Evolutionary conservation across 2,797 vertebrate species (phyloP), one percentile per base, ranked within the genome.

Genomic region (Falco berigora): DNA sequence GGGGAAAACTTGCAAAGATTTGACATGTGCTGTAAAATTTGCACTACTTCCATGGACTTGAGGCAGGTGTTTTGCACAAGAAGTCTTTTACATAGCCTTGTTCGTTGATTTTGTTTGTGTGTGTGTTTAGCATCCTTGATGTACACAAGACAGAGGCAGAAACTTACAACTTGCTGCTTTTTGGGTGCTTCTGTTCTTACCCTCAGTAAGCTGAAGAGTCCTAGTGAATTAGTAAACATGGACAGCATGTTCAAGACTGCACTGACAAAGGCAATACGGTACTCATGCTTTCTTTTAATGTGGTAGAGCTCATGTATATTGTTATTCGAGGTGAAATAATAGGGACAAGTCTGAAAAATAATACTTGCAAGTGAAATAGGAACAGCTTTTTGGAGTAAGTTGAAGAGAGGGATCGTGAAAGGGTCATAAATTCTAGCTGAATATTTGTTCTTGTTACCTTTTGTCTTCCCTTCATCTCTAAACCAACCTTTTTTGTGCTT

Each of bases 41-140:
- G 49, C 14, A 7, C 52, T 25, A 2, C n/a, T 76, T n/a, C 61
- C 62, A 13, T 5, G 66, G 78, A 30, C 69, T 82, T 2, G 38
- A 91, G 88, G 90, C 90, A 95, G 90, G 50, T 95, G 90, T 84
- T 95, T 90, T 86, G 89, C 83, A 32, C 44, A 32, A 49, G 61
- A 61, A 38, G 23, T 42, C 62, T 86, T 80, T 55, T 73, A 52
- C 73, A 17, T 82, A 22, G 53, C 59, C 59, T 68, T 83, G 87
- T 68, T 71, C 86, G 64, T 91, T 95, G 87, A 88, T 91, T 90
- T 77, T 73, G 36, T 73, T 61, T 87, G 46, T 76, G 73, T 44
- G n/a, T 95, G 88, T 78, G 28, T 75, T 86, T 12, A 64, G 90
- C 76, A 86, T 94, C 68, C 72, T 49, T 87, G 77, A 90, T 92